phyloP scores from a whole-genome alignment of 2,888 invertebrate genomes.

The Eristalinus aeneus region DNA sequence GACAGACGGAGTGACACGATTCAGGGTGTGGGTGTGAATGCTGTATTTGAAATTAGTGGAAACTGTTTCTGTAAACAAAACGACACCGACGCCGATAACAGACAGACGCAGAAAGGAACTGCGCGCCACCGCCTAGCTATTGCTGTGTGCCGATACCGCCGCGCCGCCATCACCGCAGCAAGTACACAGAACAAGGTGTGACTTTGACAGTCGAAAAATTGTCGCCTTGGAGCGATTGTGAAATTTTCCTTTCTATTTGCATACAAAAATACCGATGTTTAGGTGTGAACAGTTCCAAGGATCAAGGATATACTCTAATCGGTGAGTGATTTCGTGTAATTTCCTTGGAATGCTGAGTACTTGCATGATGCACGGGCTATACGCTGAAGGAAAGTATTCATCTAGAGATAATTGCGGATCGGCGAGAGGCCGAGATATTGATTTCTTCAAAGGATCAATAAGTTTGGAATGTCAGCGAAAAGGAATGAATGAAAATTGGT shows the following conservation, averaged over 20 bases:
- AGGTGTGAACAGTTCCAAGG: constrained; percentile 30
- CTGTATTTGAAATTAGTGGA: constrained; percentile 62
- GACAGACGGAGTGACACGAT: constrained; percentile 68
- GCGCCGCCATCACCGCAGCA: not conserved
- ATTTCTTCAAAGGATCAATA: too few relatives aligned
- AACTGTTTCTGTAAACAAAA: constrained; percentile 35
- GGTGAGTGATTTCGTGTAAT: constrained; percentile 39
- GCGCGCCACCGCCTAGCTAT: not conserved
- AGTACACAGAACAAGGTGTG: constrained; percentile 65
- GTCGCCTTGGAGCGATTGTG: constrained; percentile 38
- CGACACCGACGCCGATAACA: not conserved
- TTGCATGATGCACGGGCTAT: not conserved
- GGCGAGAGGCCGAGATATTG: too few relatives aligned
- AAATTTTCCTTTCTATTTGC: constrained; percentile 65
- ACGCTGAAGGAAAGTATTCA: too few relatives aligned
- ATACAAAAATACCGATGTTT: constrained; percentile 3
- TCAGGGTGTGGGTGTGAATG: constrained; percentile 69
- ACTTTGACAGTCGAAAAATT: constrained; percentile 55
- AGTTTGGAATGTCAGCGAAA: too few relatives aligned
- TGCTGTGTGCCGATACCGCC: not conserved
- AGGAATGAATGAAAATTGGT: too few relatives aligned
- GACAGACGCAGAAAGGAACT: constrained; percentile 8
- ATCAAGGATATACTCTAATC: constrained; percentile 24
- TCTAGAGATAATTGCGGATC: too few relatives aligned
- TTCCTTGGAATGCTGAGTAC: constrained; percentile 34